Evolutionary conservation across 2,888 invertebrate species (phyloP), one percentile per base, ranked within the genome.

Genomic region (Electrophaes corylata): DNA sequence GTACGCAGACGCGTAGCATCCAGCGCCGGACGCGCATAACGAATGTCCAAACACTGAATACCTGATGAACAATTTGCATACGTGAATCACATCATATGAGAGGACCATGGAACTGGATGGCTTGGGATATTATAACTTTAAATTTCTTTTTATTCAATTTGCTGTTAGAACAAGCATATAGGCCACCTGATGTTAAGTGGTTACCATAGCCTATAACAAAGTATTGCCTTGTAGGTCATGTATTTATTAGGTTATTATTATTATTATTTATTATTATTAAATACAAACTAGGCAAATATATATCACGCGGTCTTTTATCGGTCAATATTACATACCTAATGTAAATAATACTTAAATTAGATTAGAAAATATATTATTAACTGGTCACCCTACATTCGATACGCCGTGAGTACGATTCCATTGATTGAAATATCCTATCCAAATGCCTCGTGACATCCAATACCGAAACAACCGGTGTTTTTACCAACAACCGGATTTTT

Each of bases 21-120:
- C 70, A 66, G 60, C 72, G 70, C 71, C 68, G 79, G 76, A 76
- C 81, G 75, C 83, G 90, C 89, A 89, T 90, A 91, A 90, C 91
- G 90, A 91, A 90, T 89, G 90, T 84, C 87, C 90, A 90, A 91
- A 91, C 91, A 91, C 82, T 89, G 91, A 90, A 91, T 91, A 86
- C 79, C 88, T 89, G 89, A 91, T 90, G 91, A 88, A 86, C 88
- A 90, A 90, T 91, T 89, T 91, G 88, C 91, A 91, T 91, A 88
- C 79, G 84, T 83, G 87, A 88, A 83, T 82, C 82, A 73, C 72
- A 79, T 81, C 71, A 70, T 67, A 76, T 79, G 69, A 69, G 69
- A 75, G 70, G 71, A 62, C 78, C 65, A 69, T 66, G 54, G 37
- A 1, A 11, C 11, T 29, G n/a, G 16, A 3, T 10, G 14, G 23